A percentile compares a stretch with the other conserved stretches of the same genome.
Evolutionary conservation across 2,113 vertebrate genomes (phyloP).

Genomic region (Pseudorasbora parva): DNA sequence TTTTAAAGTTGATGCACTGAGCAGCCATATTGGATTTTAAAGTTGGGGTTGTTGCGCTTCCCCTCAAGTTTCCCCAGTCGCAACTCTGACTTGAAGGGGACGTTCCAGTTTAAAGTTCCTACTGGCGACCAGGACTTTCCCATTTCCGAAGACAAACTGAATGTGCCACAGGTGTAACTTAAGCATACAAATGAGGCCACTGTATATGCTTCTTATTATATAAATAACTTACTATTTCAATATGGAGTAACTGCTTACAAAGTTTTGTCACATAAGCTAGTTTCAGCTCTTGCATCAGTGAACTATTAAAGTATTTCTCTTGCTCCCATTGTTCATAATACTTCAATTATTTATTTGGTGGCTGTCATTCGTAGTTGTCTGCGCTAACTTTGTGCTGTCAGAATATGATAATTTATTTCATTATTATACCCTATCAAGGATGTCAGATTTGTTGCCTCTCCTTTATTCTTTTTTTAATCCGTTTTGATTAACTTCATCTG

Average conservation of each 20-base stretch:
- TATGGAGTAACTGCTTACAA: neutral
- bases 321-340: constrained; percentile 31
- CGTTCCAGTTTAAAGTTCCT: too few relatives aligned
- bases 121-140: too few relatives aligned
- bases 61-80: too few relatives aligned
- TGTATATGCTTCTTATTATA: neutral
- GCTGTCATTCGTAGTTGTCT: constrained; percentile 29
- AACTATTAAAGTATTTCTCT: constrained; percentile 17
- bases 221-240: neutral
- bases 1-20: too few relatives aligned
- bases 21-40: too few relatives aligned
- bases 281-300: neutral
- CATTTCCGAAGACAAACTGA: too few relatives aligned
- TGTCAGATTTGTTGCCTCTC: constrained; percentile 59
- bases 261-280: neutral
- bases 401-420: constrained; percentile 56
- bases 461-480: constrained; percentile 55
- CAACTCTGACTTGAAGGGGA: too few relatives aligned
- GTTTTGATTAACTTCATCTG: constrained; percentile 62
- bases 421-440: constrained; percentile 53
- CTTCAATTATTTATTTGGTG: constrained; percentile 49
- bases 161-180: neutral
- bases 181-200: neutral
- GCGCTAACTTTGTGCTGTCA: constrained; percentile 48
- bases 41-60: too few relatives aligned